Evolutionary conservation across 1,140 invertebrate species (phyloP).

Genomic region (Oncopodura yosiiana): DNA sequence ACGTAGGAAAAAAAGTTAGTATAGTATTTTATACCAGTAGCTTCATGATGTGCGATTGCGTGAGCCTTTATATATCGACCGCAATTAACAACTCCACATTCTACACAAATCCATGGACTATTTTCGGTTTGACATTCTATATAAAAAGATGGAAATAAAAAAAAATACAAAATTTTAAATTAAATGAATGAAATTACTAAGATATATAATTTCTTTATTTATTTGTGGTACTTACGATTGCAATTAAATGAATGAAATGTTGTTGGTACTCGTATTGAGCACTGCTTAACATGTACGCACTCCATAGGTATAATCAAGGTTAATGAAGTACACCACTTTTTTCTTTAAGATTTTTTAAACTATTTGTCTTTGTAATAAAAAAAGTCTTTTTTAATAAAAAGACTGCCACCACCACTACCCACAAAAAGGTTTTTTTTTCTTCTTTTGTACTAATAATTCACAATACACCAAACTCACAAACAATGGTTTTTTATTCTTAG

Average conservation of each 20-base stretch:
- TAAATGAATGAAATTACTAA: background rate
- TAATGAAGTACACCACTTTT: too few relatives aligned
- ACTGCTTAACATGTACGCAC: slow-evolving; percentile 13
- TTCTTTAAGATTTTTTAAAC: too few relatives aligned
- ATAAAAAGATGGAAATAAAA: slow-evolving; percentile 32
- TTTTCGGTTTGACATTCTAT: slow-evolving; percentile 57
- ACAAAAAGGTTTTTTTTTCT: too few relatives aligned
- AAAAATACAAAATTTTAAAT: background rate
- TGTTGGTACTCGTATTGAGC: slow-evolving; percentile 7
- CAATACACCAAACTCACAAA: too few relatives aligned
- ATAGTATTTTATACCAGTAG: slow-evolving; percentile 37
- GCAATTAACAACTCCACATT: slow-evolving; percentile 62
- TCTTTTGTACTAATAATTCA: too few relatives aligned
- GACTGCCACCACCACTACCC: too few relatives aligned
- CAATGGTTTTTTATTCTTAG: too few relatives aligned
- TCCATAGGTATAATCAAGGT: too few relatives aligned
- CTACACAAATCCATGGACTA: slow-evolving; percentile 65
- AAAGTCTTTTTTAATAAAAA: too few relatives aligned
- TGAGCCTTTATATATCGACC: slow-evolving; percentile 68
- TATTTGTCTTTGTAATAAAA: too few relatives aligned
- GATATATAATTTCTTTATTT: background rate
- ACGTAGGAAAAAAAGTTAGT: slow-evolving; percentile 8
- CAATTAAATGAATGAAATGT: slow-evolving; percentile 10
- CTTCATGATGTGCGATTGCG: slow-evolving; percentile 60
- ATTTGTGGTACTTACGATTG: slow-evolving; percentile 2